Percentiles rank a stretch among this genome's conserved stretches.
phyloP scores from a whole-genome alignment of 2,113 vertebrate species.

The Isurus oxyrinchus region DNA sequence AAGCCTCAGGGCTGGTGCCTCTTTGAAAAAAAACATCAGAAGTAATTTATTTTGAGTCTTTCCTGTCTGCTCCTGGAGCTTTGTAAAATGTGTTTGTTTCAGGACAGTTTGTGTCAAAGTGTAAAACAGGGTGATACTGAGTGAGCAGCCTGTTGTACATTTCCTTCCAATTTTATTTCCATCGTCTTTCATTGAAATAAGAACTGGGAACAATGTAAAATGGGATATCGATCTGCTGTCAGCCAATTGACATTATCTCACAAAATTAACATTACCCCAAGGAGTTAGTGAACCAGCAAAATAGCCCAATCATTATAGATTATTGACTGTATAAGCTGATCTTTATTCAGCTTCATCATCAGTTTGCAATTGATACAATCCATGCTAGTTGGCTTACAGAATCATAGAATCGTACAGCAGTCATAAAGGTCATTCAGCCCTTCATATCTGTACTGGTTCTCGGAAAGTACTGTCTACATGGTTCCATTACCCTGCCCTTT shows the following conservation, averaged over 20 bases:
- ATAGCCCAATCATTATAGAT: neutral
- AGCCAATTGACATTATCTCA: neutral
- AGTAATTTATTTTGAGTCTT: neutral
- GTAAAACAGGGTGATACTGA: neutral
- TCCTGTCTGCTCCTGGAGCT: neutral
- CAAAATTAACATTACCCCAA: neutral
- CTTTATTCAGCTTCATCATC: neutral
- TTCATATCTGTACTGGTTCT: neutral
- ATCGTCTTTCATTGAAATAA: neutral
- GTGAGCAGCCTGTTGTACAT: neutral
- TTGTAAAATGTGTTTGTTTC: neutral
- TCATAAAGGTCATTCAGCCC: neutral
- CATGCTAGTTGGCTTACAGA: neutral
- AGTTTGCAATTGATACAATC: neutral
- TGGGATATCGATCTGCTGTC: neutral
- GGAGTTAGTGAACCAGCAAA: neutral
- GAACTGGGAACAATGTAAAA: neutral
- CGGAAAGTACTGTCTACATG: neutral
- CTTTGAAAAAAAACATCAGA: neutral
- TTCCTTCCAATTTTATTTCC: neutral
- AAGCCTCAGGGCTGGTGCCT: neutral
- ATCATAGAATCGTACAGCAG: neutral
- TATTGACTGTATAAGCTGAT: neutral
- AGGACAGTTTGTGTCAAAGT: neutral
- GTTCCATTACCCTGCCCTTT: neutral